These are phyloP conservation scores for Coenobita brevimanus DNA, from an alignment of 1,140 invertebrate genomes.

Conservation along the genomic window DNA sequence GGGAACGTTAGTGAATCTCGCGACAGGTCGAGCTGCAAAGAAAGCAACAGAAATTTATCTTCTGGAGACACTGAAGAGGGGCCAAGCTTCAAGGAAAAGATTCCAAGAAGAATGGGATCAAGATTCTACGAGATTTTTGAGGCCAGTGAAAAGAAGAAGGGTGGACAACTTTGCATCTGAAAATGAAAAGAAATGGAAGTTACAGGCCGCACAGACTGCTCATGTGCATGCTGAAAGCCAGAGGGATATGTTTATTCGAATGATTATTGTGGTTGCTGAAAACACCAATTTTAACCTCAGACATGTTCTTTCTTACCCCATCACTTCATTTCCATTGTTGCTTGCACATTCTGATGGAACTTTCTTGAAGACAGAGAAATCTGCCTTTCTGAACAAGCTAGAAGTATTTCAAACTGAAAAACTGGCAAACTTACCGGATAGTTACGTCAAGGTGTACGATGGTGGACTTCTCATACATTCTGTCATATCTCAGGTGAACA, in stretches of 20 bases:
- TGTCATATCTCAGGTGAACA: neutral
- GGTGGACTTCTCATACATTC: conserved; percentile 19
- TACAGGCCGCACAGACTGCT: neutral
- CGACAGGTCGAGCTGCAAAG: neutral
- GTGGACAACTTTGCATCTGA: conserved; percentile 1
- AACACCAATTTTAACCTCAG: neutral
- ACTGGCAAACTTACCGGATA: neutral
- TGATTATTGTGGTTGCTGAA: neutral
- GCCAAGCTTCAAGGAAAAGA: neutral
- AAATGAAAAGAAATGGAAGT: neutral
- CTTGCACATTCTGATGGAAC: neutral
- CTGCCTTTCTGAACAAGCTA: conserved; percentile 1
- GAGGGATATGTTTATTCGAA: conserved; percentile 2
- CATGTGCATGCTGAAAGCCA: neutral
- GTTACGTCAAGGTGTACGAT: neutral
- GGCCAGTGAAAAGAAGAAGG: neutral
- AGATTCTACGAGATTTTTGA: neutral
- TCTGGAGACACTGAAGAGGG: neutral
- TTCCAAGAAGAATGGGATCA: conserved; percentile 9
- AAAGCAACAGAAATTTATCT: neutral
- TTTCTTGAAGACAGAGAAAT: neutral
- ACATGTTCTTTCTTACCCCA: neutral
- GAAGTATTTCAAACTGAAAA: neutral
- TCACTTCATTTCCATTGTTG: neutral
- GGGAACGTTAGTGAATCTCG: neutral